Conservation (phyloP, 2,888 invertebrate genomes). For the Diaprepes abbreviatus region DNA sequence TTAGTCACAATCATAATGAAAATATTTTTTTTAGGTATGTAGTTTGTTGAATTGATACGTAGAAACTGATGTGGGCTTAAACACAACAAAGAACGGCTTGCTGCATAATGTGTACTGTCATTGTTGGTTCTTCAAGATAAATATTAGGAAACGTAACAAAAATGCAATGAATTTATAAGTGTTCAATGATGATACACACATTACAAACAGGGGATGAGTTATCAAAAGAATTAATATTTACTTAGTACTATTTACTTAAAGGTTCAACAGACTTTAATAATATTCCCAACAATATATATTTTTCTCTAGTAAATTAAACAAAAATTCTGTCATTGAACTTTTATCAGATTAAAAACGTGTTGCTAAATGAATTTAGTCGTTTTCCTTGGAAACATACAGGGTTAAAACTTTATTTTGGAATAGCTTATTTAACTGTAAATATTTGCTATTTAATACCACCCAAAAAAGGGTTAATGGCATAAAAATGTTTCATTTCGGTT, state of each 20-base stretch:
- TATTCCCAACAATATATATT: constrained; percentile 1
- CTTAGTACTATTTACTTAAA: constrained; percentile 29
- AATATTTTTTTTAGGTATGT: not conserved
- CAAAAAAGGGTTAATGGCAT: too few species aligned
- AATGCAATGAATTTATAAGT: not conserved
- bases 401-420: too few species aligned
- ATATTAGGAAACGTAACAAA: not conserved
- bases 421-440: too few species aligned
- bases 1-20: too few species aligned
- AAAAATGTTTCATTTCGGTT: too few species aligned
- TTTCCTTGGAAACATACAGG: too few species aligned
- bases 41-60: not conserved
- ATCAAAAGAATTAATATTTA: constrained; percentile 37
- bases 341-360: too few species aligned
- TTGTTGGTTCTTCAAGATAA: not conserved
- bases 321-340: constrained; percentile 14
- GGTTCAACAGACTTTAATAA: constrained; percentile 29
- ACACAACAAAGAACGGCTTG: not conserved
- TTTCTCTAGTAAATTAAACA: not conserved
- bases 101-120: not conserved
- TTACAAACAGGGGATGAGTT: constrained; percentile 20
- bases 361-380: too few species aligned
- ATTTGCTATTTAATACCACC: too few species aligned
- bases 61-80: constrained; percentile 1
- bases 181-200: not conserved